Evolutionary conservation across 2,797 vertebrate genomes (phyloP), one percentile per base, ranked within the genome.

Genomic region (Gymnothorax reevesii): DNA sequence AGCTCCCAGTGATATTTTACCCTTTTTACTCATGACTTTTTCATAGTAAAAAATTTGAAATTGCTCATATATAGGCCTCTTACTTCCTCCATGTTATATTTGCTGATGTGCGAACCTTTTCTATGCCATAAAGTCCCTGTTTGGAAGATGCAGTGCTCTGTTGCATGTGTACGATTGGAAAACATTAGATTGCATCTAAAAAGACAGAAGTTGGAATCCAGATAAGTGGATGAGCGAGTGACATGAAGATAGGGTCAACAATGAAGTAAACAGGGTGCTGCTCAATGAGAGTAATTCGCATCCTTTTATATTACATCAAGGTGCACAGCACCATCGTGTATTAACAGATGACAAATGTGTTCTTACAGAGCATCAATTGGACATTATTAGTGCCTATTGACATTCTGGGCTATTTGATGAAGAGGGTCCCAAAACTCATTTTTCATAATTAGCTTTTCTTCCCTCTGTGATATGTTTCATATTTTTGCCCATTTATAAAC

Each of bases 11-110:
- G 92, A 95, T 94, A 94, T 96, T 96, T 95, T 94, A 94, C 95
- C 1, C 33, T 42, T 42, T 42, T 42, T 42, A 1, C 33, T 42
- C 33, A 42, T 0, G 89, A 94, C 95, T 96, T 95, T 95, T 95
- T 95, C 95, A 96, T 95, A 95, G 96, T 95, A 94, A 95, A 95
- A 95, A 96, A 95, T 96, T 95, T 94, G 95, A 94, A 95, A 96
- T 96, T 95, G 4, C 10, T 91, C 95, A 95, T 96, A 95, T 94
- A 93, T 95, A 92, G 90, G 94, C 95, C 95, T 95, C 96, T 96
- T 94, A 95, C 94, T 93, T 93, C 91, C 93, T 93, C 95, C 95
- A 95, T 95, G 71, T 57, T 95, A 94, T 95, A 94, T 95, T 94
- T 94, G 95, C 93, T 90, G 89, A 91, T 94, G 93, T 95, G 95